These are phyloP conservation scores for Jacana jacana DNA, from an alignment of 2,113 vertebrate genomes.

Conservation along the genomic window DNA sequence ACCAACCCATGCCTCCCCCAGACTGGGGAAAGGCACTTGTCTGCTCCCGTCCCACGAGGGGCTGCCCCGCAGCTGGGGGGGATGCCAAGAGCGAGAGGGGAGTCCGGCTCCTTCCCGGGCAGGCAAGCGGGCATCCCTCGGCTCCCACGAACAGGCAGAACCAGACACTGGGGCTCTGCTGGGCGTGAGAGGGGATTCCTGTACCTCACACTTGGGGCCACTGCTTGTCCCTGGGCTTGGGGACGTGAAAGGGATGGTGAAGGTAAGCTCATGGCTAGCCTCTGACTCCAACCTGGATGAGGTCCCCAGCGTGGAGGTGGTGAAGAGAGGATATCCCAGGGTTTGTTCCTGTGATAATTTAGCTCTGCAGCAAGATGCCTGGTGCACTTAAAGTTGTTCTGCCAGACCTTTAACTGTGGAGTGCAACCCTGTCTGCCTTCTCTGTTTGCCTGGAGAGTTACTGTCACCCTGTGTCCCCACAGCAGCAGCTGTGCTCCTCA, in stretches of 20 bases:
- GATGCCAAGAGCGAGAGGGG: neutral
- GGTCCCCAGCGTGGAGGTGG: neutral
- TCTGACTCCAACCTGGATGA: accelerated
- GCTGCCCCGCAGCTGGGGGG: neutral
- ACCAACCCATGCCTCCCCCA: neutral
- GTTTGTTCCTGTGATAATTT: accelerated
- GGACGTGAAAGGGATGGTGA: accelerated
- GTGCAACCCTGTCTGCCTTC: neutral
- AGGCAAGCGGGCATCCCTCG: neutral
- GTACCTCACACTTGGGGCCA: accelerated
- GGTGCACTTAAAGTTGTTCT: neutral
- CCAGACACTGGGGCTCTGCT: neutral
- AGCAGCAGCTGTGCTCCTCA: accelerated
- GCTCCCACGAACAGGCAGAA: neutral
- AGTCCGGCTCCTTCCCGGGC: neutral
- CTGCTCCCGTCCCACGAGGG: neutral
- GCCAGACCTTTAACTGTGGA: neutral
- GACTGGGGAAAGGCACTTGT: neutral
- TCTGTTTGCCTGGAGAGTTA: accelerated
- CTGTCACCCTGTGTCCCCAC: accelerated
- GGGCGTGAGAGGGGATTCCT: neutral
- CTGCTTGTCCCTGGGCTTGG: neutral
- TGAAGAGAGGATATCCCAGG: neutral
- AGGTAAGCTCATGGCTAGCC: neutral
- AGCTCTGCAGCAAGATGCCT: neutral